Evolutionary conservation across 1,140 invertebrate genomes (phyloP).

Genomic region (Drosophila trapezifrons): DNA sequence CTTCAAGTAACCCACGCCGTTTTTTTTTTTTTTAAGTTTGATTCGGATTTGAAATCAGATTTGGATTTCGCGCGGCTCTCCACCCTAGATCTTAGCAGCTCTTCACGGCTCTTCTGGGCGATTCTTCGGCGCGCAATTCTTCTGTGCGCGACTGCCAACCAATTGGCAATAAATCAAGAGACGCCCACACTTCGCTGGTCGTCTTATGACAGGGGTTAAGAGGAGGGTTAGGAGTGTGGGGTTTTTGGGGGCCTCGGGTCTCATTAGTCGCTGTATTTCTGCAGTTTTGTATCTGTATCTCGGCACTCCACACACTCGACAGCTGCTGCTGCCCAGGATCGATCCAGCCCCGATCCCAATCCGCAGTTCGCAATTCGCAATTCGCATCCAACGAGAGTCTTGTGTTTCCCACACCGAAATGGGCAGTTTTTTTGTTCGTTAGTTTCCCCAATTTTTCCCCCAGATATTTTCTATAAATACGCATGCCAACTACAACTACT

Average conservation of each 20-base stretch:
- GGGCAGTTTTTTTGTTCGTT: slow-evolving; percentile 46
- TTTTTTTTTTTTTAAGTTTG: slow-evolving; percentile 22
- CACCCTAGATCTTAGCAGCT: slow-evolving; percentile 14
- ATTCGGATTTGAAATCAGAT: slow-evolving; percentile 33
- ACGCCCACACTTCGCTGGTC: slow-evolving; percentile 62
- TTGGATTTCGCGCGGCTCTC: slow-evolving; percentile 14
- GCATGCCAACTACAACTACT: slow-evolving; percentile 22
- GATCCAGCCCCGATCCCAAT: slow-evolving; percentile 1
- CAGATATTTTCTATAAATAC: slow-evolving; percentile 62
- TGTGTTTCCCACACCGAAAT: slow-evolving; percentile 64
- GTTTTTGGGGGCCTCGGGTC: slow-evolving; percentile 20
- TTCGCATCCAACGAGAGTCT: slow-evolving; percentile 33
- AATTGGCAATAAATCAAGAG: slow-evolving; percentile 81
- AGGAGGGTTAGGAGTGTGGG: background rate
- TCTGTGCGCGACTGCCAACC: slow-evolving; percentile 34
- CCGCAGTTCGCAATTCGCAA: slow-evolving; percentile 1
- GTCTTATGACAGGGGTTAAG: slow-evolving; percentile 48
- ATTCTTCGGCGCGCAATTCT: slow-evolving; percentile 36
- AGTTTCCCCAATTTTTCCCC: background rate
- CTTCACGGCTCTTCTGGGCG: slow-evolving; percentile 24
- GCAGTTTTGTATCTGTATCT: slow-evolving; percentile 37
- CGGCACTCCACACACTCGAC: slow-evolving; percentile 53
- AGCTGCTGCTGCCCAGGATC: slow-evolving; percentile 52
- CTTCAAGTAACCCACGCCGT: slow-evolving; percentile 33
- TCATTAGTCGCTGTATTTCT: slow-evolving; percentile 45